These are phyloP conservation scores for Lanius ludovicianus DNA, from an alignment of 2,113 vertebrate genomes.

Conservation along the genomic window DNA sequence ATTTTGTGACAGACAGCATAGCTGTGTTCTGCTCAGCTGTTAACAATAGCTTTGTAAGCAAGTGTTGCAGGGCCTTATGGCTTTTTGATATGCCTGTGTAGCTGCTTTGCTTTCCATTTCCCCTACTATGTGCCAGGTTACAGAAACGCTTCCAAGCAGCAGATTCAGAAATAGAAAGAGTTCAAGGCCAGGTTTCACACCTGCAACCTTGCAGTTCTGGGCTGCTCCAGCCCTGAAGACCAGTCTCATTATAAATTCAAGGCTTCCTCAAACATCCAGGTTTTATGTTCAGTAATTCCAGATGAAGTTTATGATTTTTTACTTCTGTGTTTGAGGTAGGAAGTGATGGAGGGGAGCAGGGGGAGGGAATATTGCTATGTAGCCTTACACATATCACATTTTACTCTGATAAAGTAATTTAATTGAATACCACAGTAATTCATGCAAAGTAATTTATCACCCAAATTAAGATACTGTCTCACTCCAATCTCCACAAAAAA, in stretches of 20 bases:
- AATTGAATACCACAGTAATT: background rate
- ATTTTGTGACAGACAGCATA: background rate
- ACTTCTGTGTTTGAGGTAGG: background rate
- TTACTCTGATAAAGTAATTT: background rate
- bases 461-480: background rate
- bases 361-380: background rate
- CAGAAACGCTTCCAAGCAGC: constrained; percentile 58
- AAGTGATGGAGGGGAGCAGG: background rate
- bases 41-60: constrained; percentile 49
- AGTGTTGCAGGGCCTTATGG: background rate
- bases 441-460: background rate
- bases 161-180: constrained; percentile 56
- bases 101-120: constrained; percentile 54
- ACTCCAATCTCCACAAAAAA: background rate
- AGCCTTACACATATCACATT: background rate
- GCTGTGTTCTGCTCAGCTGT: background rate
- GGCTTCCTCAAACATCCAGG: background rate
- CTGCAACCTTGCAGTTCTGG: constrained; percentile 22
- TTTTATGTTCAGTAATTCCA: background rate
- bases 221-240: background rate
- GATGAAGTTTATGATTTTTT: background rate
- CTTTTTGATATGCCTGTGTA: constrained; percentile 43
- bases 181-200: constrained; percentile 63
- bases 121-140: constrained; percentile 30
- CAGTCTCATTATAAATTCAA: background rate